Evolutionary conservation across 1,140 invertebrate species (phyloP).

Genomic region (Pseudobourletiella spinata): DNA sequence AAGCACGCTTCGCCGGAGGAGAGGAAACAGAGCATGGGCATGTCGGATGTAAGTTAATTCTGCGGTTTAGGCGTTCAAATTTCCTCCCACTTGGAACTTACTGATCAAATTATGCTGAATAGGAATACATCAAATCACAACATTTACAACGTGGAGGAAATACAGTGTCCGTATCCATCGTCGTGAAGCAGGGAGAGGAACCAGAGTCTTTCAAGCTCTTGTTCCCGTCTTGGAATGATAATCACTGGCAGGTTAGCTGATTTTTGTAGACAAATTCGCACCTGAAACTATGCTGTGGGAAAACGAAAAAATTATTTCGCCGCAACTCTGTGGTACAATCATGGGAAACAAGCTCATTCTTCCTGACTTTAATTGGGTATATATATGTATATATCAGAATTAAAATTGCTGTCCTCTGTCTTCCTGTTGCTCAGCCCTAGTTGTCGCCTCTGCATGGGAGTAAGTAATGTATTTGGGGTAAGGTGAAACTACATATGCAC

Average conservation of each 20-base stretch:
- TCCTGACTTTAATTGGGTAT: too few species aligned
- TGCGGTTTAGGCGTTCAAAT: too few species aligned
- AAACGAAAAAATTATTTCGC: too few species aligned
- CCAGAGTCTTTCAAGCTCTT: slow-evolving; percentile 56
- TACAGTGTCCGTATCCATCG: slow-evolving; percentile 48
- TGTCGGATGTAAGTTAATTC: slow-evolving; percentile 48
- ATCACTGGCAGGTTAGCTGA: slow-evolving; percentile 50
- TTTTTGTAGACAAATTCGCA: background rate
- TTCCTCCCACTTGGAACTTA: background rate
- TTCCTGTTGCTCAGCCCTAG: too few species aligned
- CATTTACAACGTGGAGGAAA: slow-evolving; percentile 48
- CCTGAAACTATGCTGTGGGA: background rate
- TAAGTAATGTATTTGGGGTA: too few species aligned
- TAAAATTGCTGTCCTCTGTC: too few species aligned
- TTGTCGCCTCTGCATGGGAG: too few species aligned
- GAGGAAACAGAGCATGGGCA: slow-evolving; percentile 48
- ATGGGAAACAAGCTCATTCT: too few species aligned
- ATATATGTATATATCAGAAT: too few species aligned
- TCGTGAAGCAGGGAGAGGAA: slow-evolving; percentile 57
- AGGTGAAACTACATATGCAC: too few species aligned
- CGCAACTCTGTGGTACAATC: too few species aligned
- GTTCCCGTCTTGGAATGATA: slow-evolving; percentile 58
- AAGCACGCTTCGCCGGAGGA: slow-evolving; percentile 58
- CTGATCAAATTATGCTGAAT: background rate
- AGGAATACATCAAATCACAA: slow-evolving; percentile 53